Conservation (phyloP, 2,113 vertebrate species). For the Rhegmatorhina hoffmannsi region DNA sequence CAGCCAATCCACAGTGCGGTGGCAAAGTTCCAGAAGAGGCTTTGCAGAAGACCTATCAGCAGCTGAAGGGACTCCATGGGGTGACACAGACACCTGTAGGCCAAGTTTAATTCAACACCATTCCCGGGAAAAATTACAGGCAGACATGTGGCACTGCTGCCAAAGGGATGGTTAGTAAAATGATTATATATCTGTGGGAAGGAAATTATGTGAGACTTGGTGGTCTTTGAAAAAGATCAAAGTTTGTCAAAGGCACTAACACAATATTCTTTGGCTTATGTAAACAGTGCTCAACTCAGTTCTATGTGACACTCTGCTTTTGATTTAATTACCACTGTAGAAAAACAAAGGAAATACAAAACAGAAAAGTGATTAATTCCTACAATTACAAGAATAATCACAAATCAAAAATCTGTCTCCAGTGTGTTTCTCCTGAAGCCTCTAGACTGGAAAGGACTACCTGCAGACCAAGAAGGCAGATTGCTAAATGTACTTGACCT, state of each 20-base stretch:
- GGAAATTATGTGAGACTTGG: background rate
- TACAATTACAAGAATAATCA: background rate
- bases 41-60: background rate
- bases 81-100: background rate
- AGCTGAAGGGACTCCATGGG: background rate
- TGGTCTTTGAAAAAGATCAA: background rate
- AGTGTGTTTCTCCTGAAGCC: background rate
- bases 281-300: background rate
- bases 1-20: accelerated
- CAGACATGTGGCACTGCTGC: background rate
- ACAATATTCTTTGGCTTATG: background rate
- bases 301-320: background rate
- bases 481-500: background rate
- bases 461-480: background rate
- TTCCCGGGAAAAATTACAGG: background rate
- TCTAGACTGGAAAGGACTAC: background rate
- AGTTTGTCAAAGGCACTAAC: background rate
- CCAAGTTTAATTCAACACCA: background rate
- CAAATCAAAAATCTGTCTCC: background rate
- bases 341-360: slow-evolving; percentile 1
- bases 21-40: background rate
- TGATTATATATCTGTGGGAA: background rate
- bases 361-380: background rate
- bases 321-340: background rate
- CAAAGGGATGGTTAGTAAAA: background rate